Evolutionary conservation across 1,140 invertebrate species (phyloP).

Genomic region (Laupala kohalensis): DNA sequence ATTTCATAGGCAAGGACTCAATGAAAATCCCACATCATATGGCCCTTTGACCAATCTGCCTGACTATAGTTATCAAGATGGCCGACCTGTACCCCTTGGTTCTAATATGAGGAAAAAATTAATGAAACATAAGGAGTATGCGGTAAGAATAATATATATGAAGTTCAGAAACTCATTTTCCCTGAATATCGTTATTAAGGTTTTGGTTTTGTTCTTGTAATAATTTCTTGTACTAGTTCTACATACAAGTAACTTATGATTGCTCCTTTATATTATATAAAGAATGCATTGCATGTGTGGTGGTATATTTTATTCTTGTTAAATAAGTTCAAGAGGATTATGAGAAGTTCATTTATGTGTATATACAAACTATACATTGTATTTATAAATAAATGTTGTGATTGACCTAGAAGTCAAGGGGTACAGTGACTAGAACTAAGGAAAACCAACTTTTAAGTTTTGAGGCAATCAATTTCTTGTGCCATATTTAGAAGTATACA

Average conservation of each 20-base stretch:
- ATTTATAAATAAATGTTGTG: no score
- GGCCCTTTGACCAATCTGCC: constrained; percentile 21
- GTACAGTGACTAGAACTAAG: no score
- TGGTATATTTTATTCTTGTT: no score
- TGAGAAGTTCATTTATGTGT: background rate
- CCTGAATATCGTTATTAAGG: background rate
- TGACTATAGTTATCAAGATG: constrained; percentile 23
- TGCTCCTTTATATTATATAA: background rate
- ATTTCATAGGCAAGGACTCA: constrained; percentile 14
- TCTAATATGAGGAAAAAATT: constrained; percentile 17
- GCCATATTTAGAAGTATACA: no score
- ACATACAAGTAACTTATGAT: background rate
- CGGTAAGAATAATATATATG: constrained; percentile 15
- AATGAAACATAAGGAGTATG: constrained; percentile 16
- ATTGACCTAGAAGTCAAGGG: no score
- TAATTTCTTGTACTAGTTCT: background rate
- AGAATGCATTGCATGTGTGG: no score
- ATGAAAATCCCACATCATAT: constrained; percentile 18
- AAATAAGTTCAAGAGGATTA: no score
- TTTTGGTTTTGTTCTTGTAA: background rate
- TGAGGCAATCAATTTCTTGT: no score
- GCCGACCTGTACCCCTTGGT: constrained; percentile 19
- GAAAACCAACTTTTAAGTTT: no score
- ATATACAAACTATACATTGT: no score
- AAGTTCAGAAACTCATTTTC: no score